These are phyloP conservation scores for Strix occidentalis DNA, from an alignment of 2,797 vertebrate species.

Conservation along the genomic window DNA sequence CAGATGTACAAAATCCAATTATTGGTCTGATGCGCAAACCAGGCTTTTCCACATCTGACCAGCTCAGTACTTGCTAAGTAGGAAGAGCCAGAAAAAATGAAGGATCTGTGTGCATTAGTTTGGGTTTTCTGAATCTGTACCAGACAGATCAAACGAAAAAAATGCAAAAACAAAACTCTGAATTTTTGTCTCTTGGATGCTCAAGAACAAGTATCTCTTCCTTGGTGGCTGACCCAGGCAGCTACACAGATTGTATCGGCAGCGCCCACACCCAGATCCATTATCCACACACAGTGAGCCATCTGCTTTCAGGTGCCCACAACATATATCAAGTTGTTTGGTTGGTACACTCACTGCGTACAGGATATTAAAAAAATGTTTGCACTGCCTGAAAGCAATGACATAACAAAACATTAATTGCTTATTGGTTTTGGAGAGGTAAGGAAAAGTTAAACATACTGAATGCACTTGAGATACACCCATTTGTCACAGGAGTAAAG, in stretches of 20 bases:
- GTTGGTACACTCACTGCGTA: background rate
- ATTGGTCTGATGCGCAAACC: background rate
- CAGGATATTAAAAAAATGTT: background rate
- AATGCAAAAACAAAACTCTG: background rate
- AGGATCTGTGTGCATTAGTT: background rate
- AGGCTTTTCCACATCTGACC: slow-evolving; percentile 6
- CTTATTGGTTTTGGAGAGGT: background rate
- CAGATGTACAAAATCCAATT: background rate
- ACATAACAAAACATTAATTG: background rate
- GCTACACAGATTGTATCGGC: background rate
- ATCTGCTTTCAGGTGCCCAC: background rate
- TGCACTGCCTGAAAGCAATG: background rate
- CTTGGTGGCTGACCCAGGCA: slow-evolving; percentile 6
- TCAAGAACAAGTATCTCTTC: background rate
- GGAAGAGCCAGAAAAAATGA: background rate
- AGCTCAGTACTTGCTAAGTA: background rate
- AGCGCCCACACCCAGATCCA: background rate
- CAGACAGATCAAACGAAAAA: slow-evolving; percentile 39
- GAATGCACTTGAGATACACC: slow-evolving; percentile 5
- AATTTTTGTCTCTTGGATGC: background rate
- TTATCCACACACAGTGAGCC: background rate
- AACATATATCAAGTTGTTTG: background rate
- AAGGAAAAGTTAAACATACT: slow-evolving; percentile 28
- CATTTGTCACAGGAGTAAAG: background rate
- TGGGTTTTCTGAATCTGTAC: slow-evolving; percentile 46